A percentile compares a stretch with the other conserved stretches of the same genome.
These are phyloP conservation scores for Macrophya alboannulata DNA, from an alignment of 2,888 invertebrate species.

Conservation along the genomic window DNA sequence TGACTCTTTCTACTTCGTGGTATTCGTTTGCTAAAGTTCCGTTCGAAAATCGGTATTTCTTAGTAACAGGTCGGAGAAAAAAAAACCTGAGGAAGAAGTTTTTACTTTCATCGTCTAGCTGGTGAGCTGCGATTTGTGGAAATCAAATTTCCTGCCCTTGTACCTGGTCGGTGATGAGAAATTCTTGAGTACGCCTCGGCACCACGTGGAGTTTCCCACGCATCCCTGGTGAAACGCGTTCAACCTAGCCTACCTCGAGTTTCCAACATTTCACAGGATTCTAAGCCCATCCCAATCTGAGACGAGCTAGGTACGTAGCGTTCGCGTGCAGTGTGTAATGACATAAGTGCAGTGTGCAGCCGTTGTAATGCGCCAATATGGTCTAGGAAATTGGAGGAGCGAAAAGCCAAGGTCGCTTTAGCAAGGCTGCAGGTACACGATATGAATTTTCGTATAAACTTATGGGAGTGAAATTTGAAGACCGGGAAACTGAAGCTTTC, in stretches of 20 bases:
- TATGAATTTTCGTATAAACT: not conserved
- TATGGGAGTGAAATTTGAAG: not conserved
- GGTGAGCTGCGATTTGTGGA: not conserved
- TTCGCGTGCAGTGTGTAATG: constrained; percentile 44
- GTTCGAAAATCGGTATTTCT: not conserved
- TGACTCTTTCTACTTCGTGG: not conserved
- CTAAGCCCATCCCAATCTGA: constrained; percentile 25
- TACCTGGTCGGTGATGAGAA: not conserved
- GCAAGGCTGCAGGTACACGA: not conserved
- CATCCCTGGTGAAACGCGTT: constrained; percentile 32
- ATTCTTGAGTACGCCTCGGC: constrained; percentile 22
- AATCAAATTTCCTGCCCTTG: not conserved
- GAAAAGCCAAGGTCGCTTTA: constrained; percentile 17
- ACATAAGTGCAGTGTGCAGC: constrained; percentile 31
- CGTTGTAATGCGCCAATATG: constrained; percentile 27
- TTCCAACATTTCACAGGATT: constrained; percentile 43
- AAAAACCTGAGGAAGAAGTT: not conserved
- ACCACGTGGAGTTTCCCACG: constrained; percentile 50
- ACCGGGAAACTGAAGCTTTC: not conserved
- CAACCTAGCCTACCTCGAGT: not conserved
- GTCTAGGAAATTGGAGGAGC: constrained; percentile 16
- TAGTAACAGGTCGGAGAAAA: not conserved
- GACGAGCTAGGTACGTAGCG: not conserved
- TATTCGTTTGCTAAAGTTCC: not conserved
- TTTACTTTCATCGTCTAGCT: not conserved